A percentile compares a stretch with the other conserved stretches of the same genome.
Conservation (phyloP, 2,113 vertebrate species). For the Pitta sordida region DNA sequence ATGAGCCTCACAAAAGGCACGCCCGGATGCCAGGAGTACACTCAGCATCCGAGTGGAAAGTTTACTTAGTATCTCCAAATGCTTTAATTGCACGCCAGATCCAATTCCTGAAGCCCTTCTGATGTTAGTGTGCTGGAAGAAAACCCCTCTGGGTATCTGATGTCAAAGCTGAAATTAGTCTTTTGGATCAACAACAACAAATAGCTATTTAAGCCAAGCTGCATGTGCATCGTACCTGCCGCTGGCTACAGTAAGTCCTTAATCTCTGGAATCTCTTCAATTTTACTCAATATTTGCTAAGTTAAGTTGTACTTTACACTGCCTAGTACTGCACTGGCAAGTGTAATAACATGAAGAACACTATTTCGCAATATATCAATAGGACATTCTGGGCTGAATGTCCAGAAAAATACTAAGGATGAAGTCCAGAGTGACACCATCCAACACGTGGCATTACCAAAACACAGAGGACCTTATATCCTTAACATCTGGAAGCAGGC, state of each 20-base stretch:
- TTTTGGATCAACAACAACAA: constrained; percentile 15
- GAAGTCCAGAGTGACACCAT: neutral
- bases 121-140: neutral
- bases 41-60: neutral
- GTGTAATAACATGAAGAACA: neutral
- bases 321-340: neutral
- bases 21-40: neutral
- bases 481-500: neutral
- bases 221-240: neutral
- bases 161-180: constrained; percentile 28
- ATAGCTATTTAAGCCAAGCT: neutral
- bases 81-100: neutral
- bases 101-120: neutral
- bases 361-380: neutral
- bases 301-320: neutral
- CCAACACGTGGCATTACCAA: neutral
- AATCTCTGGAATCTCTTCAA: neutral
- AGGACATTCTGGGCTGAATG: neutral
- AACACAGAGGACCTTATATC: neutral
- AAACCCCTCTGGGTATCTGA: constrained; percentile 16
- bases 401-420: neutral
- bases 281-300: constrained; percentile 48
- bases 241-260: neutral
- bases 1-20: neutral
- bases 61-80: neutral